phyloP scores from a whole-genome alignment of 2,113 vertebrate genomes.

The Ginglymostoma cirratum region DNA sequence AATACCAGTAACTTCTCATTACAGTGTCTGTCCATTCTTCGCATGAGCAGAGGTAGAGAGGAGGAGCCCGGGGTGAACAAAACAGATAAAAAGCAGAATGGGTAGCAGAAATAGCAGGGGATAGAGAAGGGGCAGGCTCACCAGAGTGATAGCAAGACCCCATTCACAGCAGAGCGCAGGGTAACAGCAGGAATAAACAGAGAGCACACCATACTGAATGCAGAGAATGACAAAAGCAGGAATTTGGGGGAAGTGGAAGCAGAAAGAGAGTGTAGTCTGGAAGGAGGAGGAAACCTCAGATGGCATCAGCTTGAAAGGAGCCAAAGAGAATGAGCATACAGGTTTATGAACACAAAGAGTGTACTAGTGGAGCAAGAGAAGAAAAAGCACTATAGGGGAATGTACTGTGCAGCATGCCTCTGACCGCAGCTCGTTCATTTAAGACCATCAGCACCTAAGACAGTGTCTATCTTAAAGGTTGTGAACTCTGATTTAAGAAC shows the following conservation, averaged over 20 bases:
- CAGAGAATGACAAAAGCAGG: not conserved
- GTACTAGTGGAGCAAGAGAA: not conserved
- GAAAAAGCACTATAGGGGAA: not conserved
- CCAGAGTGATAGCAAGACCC: not conserved
- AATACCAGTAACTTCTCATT: too few species aligned
- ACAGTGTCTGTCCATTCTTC: not conserved
- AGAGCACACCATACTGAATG: not conserved
- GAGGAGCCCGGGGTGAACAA: not conserved
- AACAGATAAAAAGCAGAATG: not conserved
- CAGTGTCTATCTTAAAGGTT: not conserved
- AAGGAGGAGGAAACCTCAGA: not conserved
- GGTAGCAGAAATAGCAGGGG: too few species aligned
- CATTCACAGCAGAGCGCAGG: too few species aligned
- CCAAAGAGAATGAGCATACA: not conserved
- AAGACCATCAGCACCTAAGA: not conserved
- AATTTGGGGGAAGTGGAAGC: not conserved
- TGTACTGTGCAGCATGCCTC: not conserved
- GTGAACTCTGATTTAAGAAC: not conserved
- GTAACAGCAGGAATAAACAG: too few species aligned
- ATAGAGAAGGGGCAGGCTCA: not conserved
- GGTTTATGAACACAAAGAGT: not conserved
- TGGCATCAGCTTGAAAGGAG: too few species aligned
- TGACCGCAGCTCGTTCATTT: not conserved
- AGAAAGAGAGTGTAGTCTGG: not conserved
- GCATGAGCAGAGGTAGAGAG: not conserved